Base-by-base conservation (phyloP, 2,888 invertebrate genomes). In the Allygus modestus region DNA sequence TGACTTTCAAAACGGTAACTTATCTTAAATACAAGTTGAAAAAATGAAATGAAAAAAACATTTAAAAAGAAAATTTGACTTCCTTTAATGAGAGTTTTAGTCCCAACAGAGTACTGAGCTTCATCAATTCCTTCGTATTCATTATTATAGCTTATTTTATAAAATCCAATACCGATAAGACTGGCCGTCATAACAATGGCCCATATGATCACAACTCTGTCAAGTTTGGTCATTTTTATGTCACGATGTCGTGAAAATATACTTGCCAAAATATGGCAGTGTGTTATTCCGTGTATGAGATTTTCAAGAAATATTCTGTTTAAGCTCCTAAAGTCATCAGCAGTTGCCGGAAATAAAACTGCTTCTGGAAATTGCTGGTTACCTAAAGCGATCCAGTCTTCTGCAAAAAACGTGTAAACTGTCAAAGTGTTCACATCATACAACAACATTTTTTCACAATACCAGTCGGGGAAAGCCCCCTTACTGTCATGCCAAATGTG, bases 401-500 rank as follows among this genome's bases (percentile, higher is more conserved):
- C 28, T 17, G 31, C 26, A 28, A 65, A 28, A 65, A 65, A 65
- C 9, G 65, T 28, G 15, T 65, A 65, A 11, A 65, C 65, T 28
- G 15, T 65, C 15, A 31, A 28, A 28, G 65, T 28, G 31, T 65
- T 65, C 17, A 65, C 12, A 17, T 65, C 65, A 17, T 65, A 65
- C 1, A 65, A 0, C 1, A 65, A 28, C 4, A 65, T 65, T 31
- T 65, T 65, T 65, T 65, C 65, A 65, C 65, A 65, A 65, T 65
- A 65, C 65, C 65, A 65, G 20, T 65, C 65, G 5, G 65, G 20
- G 15, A 31, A 28, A 65, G 9, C 5, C 7, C 28, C 28, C 1
- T 65, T 65, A 31, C 31, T 65, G 65, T 65, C 65, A 31, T 65
- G 65, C 65, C 65, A 65, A 65, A 65, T 65, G 31, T 65, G 65